Evolutionary conservation across 2,113 vertebrate genomes (phyloP).

Genomic region (Pseudorhombus dupliciocellatus): DNA sequence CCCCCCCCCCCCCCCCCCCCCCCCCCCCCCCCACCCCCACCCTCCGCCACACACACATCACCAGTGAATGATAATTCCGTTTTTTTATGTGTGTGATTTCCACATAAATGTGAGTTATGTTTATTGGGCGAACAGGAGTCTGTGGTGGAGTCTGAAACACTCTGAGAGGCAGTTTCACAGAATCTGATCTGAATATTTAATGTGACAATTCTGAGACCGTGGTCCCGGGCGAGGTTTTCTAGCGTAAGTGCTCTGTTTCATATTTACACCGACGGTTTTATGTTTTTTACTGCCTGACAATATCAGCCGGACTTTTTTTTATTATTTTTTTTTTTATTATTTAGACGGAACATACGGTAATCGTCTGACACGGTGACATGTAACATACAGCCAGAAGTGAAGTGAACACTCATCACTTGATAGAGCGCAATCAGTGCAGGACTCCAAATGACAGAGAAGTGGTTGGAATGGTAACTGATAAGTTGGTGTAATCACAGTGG

Average conservation of each 20-base stretch:
- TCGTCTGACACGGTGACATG: not conserved
- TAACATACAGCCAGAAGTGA: not conserved
- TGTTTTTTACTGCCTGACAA: not conserved
- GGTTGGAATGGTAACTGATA: not conserved
- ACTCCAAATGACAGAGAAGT: not conserved
- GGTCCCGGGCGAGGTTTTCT: not conserved
- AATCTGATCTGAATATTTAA: constrained; percentile 23
- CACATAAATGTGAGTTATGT: constrained; percentile 5
- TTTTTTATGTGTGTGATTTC: not conserved
- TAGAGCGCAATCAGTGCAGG: not conserved
- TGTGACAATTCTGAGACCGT: not conserved
- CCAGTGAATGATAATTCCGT: not conserved
- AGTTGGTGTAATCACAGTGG: not conserved
- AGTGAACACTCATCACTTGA: not conserved
- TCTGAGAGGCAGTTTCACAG: constrained; percentile 1
- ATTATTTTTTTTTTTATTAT: no score
- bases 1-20: not conserved
- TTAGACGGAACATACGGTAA: not conserved
- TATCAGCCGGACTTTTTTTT: not conserved
- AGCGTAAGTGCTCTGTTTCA: not conserved
- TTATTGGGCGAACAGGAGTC: not conserved
- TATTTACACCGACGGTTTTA: not conserved
- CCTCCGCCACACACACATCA: not conserved
- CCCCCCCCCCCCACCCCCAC: not conserved
- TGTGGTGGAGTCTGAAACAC: not conserved